A percentile compares a stretch with the other conserved stretches of the same genome.
Evolutionary conservation across 2,113 vertebrate species (phyloP).

Genomic region (Arvicanthis niloticus): DNA sequence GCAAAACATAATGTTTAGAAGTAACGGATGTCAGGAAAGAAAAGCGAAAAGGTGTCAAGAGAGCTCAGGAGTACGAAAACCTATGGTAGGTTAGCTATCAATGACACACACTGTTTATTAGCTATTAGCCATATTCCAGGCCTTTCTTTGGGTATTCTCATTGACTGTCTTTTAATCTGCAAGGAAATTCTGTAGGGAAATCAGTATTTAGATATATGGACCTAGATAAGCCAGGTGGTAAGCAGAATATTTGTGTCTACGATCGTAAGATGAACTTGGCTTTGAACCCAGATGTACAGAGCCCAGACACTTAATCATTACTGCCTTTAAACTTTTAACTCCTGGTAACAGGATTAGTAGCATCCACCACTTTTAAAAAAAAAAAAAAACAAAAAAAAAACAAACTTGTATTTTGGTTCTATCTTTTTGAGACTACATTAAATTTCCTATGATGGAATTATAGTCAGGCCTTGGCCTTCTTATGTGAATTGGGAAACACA

Average conservation of each 20-base stretch:
- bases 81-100: neutral
- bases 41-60: neutral
- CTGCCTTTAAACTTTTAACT: neutral
- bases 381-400: neutral
- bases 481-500: constrained; percentile 36
- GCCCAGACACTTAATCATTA: neutral
- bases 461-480: neutral
- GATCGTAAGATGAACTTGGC: neutral
- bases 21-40: neutral
- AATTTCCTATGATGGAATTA: neutral
- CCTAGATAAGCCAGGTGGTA: neutral
- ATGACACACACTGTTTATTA: neutral
- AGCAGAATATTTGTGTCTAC: neutral
- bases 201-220: neutral
- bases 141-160: neutral
- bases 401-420: constrained; percentile 21
- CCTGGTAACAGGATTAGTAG: neutral
- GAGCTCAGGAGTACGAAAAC: neutral
- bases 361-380: neutral
- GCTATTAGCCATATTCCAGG: neutral
- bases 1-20: neutral
- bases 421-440: neutral
- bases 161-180: neutral
- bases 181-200: neutral
- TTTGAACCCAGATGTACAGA: neutral